Evolutionary conservation across 53 echinoderm and acorn worm species (phyloP).

Genomic region (Luidia sarsii): DNA sequence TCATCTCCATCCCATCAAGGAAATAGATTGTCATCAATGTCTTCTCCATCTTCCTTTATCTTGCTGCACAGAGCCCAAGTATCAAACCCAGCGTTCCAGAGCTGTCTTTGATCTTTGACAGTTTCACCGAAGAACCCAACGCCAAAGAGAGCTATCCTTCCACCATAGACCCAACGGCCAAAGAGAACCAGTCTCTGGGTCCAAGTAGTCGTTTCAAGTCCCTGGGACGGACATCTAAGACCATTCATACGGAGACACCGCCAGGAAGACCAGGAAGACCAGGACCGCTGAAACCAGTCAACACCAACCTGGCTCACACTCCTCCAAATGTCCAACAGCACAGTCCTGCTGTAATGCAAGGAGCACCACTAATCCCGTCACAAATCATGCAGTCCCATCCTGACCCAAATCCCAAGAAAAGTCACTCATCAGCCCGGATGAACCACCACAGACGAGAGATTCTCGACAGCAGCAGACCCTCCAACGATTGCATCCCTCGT

Average conservation of each 20-base stretch:
- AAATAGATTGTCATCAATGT: no score
- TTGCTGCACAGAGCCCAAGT: slow-evolving; percentile 75
- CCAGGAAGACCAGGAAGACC: slow-evolving; percentile 63
- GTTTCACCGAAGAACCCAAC: slow-evolving; percentile 28
- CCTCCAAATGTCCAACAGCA: neutral
- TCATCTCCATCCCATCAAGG: no score
- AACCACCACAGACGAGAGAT: no score
- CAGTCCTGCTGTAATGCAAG: slow-evolving; percentile 7
- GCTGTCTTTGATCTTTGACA: slow-evolving; percentile 84
- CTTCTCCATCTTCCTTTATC: neutral
- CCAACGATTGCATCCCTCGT: neutral
- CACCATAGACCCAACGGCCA: neutral
- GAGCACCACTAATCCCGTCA: neutral
- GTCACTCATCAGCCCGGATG: no score
- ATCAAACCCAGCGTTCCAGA: slow-evolving; percentile 89
- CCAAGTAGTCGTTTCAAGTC: neutral
- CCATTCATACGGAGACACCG: slow-evolving; percentile 6
- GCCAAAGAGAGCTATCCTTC: neutral
- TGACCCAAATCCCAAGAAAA: neutral
- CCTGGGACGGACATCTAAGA: neutral
- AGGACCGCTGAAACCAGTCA: slow-evolving; percentile 73
- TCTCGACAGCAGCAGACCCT: neutral
- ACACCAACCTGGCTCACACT: slow-evolving; percentile 27
- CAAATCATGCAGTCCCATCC: neutral
- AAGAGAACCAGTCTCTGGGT: slow-evolving; percentile 5